Base-by-base conservation (phyloP, 2,888 invertebrate genomes). In the Pogonocherus hispidulus region DNA sequence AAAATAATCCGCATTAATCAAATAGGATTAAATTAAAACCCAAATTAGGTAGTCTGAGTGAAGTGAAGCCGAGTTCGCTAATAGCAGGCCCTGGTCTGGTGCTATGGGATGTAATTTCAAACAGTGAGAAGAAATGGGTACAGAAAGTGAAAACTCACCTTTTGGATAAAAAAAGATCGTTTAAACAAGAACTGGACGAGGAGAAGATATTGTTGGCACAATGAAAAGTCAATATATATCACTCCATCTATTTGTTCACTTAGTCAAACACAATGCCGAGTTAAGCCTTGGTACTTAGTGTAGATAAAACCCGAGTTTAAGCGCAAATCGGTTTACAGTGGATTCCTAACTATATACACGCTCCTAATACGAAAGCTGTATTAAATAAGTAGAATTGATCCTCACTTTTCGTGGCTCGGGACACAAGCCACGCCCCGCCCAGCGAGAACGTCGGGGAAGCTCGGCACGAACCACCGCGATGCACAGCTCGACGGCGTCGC, bases 381-480 rank as follows among this genome's bases (percentile, higher is more conserved):
- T 86, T 86, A 86, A 86, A 86, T 86, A 86, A 86, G 86, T 85
- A 84, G 86, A 86, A 86, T 86, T 85, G 86, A 86, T 86, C 85
- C 86, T 85, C 85, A 86, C 85, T 85, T 85, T 86, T 85, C 84
- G 85, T 85, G 84, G 85, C 82, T 79, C 80, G 79, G 83, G 83
- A 84, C 84, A 82, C 82, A 70, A 67, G 82, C 83, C 83, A 77
- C 78, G 78, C 79, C 80, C 77, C 76, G 69, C 66, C 72, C 76
- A 72, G 74, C 74, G 75, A 73, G 70, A 66, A 71, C 68, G 73
- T 73, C 75, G 73, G 76, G 73, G 75, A 76, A 70, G 76, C 71
- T 75, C 75, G 76, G 76, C 71, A 73, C 74, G 74, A 71, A 67
- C 72, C 71, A 72, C 76, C 72, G 72, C 77, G 76, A 70, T 74